A percentile compares a stretch with the other conserved stretches of the same genome.
phyloP scores from a whole-genome alignment of 2,797 vertebrate species.

The Merluccius polli region DNA sequence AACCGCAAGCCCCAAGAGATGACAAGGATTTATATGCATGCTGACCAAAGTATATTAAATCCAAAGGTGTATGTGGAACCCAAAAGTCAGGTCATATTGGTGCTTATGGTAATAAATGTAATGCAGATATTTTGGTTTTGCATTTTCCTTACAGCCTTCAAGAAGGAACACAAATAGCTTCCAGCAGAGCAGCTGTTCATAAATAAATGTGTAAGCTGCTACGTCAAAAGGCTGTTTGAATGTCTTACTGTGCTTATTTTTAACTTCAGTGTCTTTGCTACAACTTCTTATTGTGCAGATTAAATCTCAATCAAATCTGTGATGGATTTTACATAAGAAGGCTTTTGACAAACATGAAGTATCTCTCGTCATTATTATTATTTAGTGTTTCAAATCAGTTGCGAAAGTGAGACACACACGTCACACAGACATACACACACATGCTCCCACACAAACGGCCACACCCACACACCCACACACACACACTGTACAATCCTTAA shows the following conservation, averaged over 20 bases:
- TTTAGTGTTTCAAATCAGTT: no score
- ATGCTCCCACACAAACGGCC: no score
- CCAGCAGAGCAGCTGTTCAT: conserved; percentile 65
- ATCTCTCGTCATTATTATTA: no score
- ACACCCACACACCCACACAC: no score
- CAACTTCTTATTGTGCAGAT: conserved; percentile 25
- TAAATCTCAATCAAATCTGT: neutral
- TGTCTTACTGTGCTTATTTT: conserved; percentile 27
- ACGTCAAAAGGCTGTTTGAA: conserved; percentile 49
- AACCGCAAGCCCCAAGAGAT: neutral
- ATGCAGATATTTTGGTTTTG: conserved; percentile 8
- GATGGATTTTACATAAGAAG: neutral
- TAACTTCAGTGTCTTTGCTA: conserved; percentile 9
- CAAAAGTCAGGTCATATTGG: neutral
- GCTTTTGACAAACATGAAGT: conserved; percentile 1
- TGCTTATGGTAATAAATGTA: neutral
- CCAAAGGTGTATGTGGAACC: neutral
- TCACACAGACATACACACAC: neutral
- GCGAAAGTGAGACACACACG: no score
- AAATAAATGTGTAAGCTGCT: conserved; percentile 61
- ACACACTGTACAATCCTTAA: neutral
- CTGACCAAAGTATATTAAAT: no score
- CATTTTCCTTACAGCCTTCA: conserved; percentile 48
- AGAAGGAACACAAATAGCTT: conserved; percentile 51
- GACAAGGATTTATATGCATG: no score